These are phyloP conservation scores for Raja brachyura DNA, from an alignment of 2,113 vertebrate species.

Conservation along the genomic window DNA sequence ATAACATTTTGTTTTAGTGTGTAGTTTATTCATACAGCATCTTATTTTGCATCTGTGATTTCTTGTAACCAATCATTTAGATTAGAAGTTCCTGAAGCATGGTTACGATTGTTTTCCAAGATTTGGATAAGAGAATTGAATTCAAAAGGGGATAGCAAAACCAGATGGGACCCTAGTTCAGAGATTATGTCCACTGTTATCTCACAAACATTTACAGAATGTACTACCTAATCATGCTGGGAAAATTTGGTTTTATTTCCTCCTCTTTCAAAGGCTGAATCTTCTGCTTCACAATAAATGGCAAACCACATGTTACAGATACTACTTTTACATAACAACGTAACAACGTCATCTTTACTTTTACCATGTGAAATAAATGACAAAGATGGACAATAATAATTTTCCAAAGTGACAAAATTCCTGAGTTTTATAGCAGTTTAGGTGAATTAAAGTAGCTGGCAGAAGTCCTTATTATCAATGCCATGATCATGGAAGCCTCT, in stretches of 20 bases:
- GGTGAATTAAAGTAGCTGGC: too few relatives aligned
- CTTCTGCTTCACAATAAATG: too few relatives aligned
- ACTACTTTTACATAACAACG: too few relatives aligned
- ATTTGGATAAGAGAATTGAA: neutral
- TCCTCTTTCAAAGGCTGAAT: neutral
- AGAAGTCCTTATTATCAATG: too few relatives aligned
- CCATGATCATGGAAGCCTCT: too few relatives aligned
- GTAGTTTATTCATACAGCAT: neutral
- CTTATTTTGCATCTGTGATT: neutral
- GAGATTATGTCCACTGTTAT: neutral
- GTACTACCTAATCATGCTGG: neutral
- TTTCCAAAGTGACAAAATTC: too few relatives aligned
- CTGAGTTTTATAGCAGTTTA: too few relatives aligned
- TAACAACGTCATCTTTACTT: too few relatives aligned
- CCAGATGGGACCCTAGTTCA: neutral
- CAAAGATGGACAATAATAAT: too few relatives aligned
- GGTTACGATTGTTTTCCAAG: neutral
- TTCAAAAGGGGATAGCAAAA: neutral
- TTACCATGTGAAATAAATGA: too few relatives aligned
- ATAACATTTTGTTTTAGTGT: neutral
- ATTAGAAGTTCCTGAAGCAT: neutral
- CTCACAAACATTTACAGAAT: neutral
- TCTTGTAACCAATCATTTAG: neutral
- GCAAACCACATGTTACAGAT: too few relatives aligned
- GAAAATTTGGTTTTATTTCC: neutral